Conservation (phyloP, 2,113 vertebrate genomes). For the Sylvia atricapilla region DNA sequence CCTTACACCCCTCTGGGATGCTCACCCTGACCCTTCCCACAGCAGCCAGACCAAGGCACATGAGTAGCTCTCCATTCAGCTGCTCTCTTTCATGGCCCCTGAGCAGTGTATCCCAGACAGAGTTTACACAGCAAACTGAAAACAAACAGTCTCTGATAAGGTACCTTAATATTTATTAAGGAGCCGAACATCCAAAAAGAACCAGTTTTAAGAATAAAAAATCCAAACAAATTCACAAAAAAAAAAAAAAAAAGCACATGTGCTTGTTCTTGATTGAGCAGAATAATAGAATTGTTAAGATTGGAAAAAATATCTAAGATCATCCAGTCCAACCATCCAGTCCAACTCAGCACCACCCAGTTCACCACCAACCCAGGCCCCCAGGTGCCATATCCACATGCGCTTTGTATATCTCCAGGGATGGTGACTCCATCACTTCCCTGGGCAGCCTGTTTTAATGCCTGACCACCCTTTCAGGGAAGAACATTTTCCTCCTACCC, state of each 20-base stretch:
- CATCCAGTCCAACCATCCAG: neutral
- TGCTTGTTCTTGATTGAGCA: fast-evolving
- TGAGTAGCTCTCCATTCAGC: neutral
- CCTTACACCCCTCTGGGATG: neutral
- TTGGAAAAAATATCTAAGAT: neutral
- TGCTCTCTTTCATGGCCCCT: neutral
- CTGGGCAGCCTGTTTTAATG: neutral
- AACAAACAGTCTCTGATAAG: neutral
- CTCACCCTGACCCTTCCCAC: neutral
- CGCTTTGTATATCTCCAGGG: neutral
- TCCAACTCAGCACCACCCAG: neutral
- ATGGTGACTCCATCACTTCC: neutral
- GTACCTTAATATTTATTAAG: neutral
- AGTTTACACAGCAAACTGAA: neutral
- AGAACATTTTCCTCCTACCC: neutral
- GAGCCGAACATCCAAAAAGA: neutral
- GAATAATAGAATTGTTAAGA: neutral
- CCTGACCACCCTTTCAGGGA: neutral
- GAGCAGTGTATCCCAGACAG: neutral
- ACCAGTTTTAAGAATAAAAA: neutral
- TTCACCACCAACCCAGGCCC: neutral
- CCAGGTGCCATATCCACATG: no score
- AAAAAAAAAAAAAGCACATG: neutral
- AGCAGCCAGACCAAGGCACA: neutral
- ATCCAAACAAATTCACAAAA: neutral